phyloP scores from a whole-genome alignment of 2,797 vertebrate genomes.

The Sebastes oblongus region DNA sequence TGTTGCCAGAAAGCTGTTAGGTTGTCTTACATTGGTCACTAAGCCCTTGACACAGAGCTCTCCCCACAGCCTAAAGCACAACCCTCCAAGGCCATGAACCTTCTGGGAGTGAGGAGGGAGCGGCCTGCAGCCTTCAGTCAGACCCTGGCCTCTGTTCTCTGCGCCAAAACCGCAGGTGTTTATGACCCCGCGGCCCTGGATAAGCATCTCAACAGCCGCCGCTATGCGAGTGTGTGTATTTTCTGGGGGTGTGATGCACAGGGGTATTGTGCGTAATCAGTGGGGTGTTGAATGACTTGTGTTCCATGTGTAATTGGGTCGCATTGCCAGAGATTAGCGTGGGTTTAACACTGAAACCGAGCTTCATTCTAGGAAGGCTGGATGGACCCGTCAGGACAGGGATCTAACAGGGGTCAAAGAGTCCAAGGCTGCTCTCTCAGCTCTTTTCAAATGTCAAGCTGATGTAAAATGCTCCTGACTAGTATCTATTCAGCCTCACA shows the following conservation, averaged over 20 bases:
- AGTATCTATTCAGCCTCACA: conserved; percentile 51
- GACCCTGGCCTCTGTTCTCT: conserved; percentile 9
- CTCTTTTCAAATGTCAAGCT: conserved; percentile 81
- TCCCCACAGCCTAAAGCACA: conserved; percentile 1
- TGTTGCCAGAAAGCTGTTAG: conserved; percentile 28
- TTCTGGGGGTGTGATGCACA: conserved; percentile 36
- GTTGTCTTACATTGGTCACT: conserved; percentile 49
- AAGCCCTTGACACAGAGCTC: conserved; percentile 44
- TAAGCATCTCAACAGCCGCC: conserved; percentile 56
- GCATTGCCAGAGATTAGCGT: conserved; percentile 78
- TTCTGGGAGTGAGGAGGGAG: conserved; percentile 1
- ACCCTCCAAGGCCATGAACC: conserved; percentile 48
- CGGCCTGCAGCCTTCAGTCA: conserved; percentile 19
- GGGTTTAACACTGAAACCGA: conserved; percentile 77
- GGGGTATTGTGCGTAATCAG: conserved; percentile 66
- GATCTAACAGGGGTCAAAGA: conserved; percentile 44
- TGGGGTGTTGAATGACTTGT: conserved; percentile 77
- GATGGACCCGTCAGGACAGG: conserved; percentile 29
- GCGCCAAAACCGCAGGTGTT: conserved; percentile 65
- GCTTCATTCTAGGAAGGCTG: conserved; percentile 71
- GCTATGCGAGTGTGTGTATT: conserved; percentile 39
- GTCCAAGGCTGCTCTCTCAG: conserved; percentile 75
- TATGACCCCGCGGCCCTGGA: conserved; percentile 53
- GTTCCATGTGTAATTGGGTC: conserved; percentile 78
- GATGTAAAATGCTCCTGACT: conserved; percentile 75